Base-by-base conservation (phyloP, 2,888 invertebrate genomes). In the Lissocephala sabroskyi region DNA sequence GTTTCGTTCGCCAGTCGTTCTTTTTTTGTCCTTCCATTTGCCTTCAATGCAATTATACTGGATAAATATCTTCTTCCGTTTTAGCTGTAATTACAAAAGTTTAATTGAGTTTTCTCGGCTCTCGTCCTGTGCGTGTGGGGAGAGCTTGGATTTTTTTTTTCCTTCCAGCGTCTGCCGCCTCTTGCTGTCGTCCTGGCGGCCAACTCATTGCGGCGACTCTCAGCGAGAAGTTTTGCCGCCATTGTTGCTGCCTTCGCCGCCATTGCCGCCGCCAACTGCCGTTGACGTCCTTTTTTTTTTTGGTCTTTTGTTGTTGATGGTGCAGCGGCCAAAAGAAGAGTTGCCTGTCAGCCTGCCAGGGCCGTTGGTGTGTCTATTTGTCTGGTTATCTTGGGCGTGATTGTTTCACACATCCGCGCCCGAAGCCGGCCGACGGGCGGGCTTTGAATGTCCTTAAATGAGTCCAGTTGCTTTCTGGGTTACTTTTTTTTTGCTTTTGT, bases 71-170 rank as follows among this genome's bases (percentile, higher is more conserved):
- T 82, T 80, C 78, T 81, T 80, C 78, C 79, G 76, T 80, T 81
- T 80, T 76, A 76, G 74, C 77, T 81, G 81, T 82, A 82, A 82
- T 82, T 82, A 82, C 81, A 82, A 82, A 82, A 82, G 83, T 82
- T 82, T 82, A 82, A 82, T 82, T 82, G 83, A 80, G 81, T 82
- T 82, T 82, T 79, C 67, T 68, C 67, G 67, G 70, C 67, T 68
- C n/a, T n/a, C 74, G 67, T 73, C 73, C 77, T 68, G 67, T 68
- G 65, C 64, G 45, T 39, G 33, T 48, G 35, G n/a, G n/a, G n/a
- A n/a, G n/a, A n/a, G n/a, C n/a, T n/a, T n/a, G n/a, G n/a, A n/a
- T n/a, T n/a, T 47, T 46, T 18, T 49, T 42, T 13, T 26, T 29
- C 7, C 17, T 41, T 13, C 17, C n/a, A n/a, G n/a, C n/a, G n/a